phyloP scores from a whole-genome alignment of 2,113 vertebrate genomes.

The Hippocampus zosterae region DNA sequence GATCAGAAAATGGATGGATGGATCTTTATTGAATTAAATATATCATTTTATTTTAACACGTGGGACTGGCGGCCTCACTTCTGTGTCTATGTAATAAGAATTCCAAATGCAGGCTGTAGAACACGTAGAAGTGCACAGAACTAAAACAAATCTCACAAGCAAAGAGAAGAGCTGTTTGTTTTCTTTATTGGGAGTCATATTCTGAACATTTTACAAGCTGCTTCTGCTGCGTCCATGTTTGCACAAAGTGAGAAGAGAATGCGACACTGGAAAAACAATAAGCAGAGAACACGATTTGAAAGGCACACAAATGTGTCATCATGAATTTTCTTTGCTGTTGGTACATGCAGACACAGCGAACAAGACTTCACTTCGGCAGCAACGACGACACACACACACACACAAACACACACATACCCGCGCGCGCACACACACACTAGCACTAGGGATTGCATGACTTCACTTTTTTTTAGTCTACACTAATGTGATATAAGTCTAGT shows the following conservation, averaged over 20 bases:
- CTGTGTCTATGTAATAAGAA: not conserved
- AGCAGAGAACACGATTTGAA: conserved; percentile 55
- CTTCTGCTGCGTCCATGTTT: conserved; percentile 62
- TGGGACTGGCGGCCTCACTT: conserved; percentile 10
- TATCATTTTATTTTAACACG: not conserved
- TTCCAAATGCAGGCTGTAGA: not conserved
- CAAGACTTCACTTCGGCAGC: conserved; percentile 40
- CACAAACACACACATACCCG: conserved; percentile 23
- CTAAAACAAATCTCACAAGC: conserved; percentile 27
- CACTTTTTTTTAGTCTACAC: not conserved
- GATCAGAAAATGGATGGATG: no score
- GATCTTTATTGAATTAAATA: not conserved
- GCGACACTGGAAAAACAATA: conserved; percentile 58
- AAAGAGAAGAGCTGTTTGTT: conserved; percentile 45
- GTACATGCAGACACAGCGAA: conserved; percentile 60
- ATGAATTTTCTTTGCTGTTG: conserved; percentile 24
- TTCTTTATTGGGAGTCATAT: conserved; percentile 73
- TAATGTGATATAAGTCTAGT: not conserved
- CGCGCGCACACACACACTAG: conserved; percentile 38
- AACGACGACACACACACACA: conserved; percentile 58
- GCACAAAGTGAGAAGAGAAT: conserved; percentile 58
- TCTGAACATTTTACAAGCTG: conserved; percentile 71
- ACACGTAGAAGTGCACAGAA: not conserved
- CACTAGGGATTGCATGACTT: conserved; percentile 29
- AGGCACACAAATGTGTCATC: conserved; percentile 58